Base-by-base conservation (phyloP, 2,113 vertebrate genomes). In the Mustelus asterias region DNA sequence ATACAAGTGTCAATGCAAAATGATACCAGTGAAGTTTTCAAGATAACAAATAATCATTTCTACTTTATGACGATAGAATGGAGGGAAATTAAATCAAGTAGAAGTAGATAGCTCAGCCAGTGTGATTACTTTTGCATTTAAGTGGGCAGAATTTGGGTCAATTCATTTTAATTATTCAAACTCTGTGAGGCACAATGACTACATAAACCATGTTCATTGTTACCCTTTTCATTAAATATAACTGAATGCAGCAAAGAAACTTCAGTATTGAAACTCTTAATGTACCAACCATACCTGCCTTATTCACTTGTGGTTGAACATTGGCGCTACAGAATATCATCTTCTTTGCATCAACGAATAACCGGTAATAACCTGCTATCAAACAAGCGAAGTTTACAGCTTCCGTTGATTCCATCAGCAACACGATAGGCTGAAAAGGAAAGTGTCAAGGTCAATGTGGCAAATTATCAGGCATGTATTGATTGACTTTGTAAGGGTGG, bases 391-490 rank as follows among this genome's bases (percentile, higher is more conserved):
- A 99, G 97, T 99, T 99, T 97, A 98, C 98, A 96, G 99, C 99
- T 97, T 99, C 99, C 0, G 99, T 99, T 99, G 99, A 99, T 97
- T 99, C 99, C 99, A 99, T 99, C 96, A 99, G 98, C 96, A 99
- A 96, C 96, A 99, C 98, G 96, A 99, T 97, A 0, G 99, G 98
- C 99, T 99, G 97, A 72, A 97, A 96, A 96, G 96, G 78, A 97
- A 85, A 76, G 76, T 9, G 11, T 29, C 16, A 65, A 44, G 29
- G 76, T 95, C 48, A 70, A 94, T 18, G 58, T 63, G 37, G 14
- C n/a, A 80, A 41, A n/a, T 89, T 92, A 58, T 63, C 89, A 92
- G 29, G n/a, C 33, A 63, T 18, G 16, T 54, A 92, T 16, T 63
- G 58, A 63, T 37, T 33, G 89, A 65, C 18, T 92, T 92, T 14